Conservation (phyloP, 2,113 vertebrate species). For the Myotis lucifugus region DNA sequence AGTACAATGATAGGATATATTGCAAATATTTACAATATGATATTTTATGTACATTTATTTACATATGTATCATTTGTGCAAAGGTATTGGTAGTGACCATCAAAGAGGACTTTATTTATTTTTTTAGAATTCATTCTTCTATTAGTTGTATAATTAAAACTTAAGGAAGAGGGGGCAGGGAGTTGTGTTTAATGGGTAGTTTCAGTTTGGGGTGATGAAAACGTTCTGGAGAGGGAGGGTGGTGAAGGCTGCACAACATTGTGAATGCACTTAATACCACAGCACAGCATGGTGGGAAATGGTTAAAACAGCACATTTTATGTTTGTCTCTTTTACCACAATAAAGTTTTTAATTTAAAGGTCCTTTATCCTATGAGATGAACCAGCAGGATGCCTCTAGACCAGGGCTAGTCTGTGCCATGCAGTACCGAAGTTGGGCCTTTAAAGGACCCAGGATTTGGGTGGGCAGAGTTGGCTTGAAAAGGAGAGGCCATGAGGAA, state of each 20-base stretch:
- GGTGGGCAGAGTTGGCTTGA: no score
- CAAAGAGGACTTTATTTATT: not conserved
- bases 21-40: not conserved
- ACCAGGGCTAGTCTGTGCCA: not conserved
- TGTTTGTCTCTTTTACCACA: not conserved
- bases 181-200: not conserved
- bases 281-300: not conserved
- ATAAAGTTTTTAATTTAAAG: not conserved
- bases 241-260: not conserved
- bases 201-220: not conserved
- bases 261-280: not conserved
- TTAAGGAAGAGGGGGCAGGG: not conserved
- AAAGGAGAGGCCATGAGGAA: not conserved
- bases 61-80: not conserved
- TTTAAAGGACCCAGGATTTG: not conserved
- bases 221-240: not conserved
- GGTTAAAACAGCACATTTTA: not conserved
- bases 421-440: not conserved
- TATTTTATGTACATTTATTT: not conserved
- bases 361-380: not conserved
- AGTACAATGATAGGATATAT: not conserved
- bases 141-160: not conserved
- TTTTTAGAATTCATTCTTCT: not conserved
- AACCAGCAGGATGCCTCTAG: not conserved
- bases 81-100: not conserved